These are phyloP conservation scores for Macrosteles quadrilineatus DNA, from an alignment of 1,140 invertebrate genomes.

Conservation along the genomic window DNA sequence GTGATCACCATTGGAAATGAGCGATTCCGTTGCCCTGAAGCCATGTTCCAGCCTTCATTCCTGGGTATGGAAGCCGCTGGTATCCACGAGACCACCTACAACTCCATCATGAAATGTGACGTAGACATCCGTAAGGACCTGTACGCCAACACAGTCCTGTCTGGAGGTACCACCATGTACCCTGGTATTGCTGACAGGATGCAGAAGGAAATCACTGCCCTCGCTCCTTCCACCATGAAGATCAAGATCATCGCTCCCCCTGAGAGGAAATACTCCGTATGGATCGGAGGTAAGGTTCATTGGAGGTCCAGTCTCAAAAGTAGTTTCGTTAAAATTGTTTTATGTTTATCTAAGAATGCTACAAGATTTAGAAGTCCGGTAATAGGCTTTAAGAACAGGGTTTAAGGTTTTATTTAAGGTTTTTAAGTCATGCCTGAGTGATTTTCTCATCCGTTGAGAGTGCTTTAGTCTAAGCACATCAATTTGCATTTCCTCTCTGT, in stretches of 20 bases:
- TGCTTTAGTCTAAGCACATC: too few relatives aligned
- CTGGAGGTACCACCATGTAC: slow-evolving; percentile 75
- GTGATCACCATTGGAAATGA: slow-evolving; percentile 88
- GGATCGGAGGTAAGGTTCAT: slow-evolving; percentile 65
- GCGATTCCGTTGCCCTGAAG: slow-evolving; percentile 90
- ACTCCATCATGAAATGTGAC: slow-evolving; percentile 92
- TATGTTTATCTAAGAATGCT: too few relatives aligned
- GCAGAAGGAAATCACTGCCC: slow-evolving; percentile 88
- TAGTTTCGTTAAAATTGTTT: too few relatives aligned
- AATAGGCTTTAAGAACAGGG: too few relatives aligned
- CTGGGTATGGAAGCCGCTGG: slow-evolving; percentile 82
- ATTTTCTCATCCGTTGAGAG: too few relatives aligned
- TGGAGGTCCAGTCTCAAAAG: slow-evolving; percentile 92
- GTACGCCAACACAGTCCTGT: slow-evolving; percentile 84
- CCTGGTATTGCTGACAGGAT: slow-evolving; percentile 77
- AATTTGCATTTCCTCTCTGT: too few relatives aligned
- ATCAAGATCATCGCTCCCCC: slow-evolving; percentile 94
- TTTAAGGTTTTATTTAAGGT: too few relatives aligned
- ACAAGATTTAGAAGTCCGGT: too few relatives aligned
- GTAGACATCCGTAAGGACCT: slow-evolving; percentile 92
- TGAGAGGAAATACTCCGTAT: slow-evolving; percentile 86
- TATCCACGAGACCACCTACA: slow-evolving; percentile 85
- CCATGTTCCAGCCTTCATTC: slow-evolving; percentile 89
- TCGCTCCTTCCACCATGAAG: slow-evolving; percentile 89
- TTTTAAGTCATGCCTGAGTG: too few relatives aligned